Evolutionary conservation across 1,140 invertebrate species (phyloP), one percentile per base, ranked within the genome.

Genomic region (Zophobas atratus): DNA sequence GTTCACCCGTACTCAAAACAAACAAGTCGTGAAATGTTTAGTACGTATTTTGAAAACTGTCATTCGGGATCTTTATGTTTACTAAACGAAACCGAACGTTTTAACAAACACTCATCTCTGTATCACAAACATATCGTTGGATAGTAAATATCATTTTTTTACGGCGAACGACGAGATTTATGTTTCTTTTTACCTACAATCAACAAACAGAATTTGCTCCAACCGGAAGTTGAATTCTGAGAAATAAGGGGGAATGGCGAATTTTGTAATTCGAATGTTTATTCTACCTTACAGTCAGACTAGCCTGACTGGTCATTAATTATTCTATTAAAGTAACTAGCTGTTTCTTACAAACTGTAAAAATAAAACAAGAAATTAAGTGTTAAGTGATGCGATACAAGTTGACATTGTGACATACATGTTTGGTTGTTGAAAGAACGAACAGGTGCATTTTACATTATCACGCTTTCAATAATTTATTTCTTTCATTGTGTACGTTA

Each of bases 1-100:
- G 78, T 77, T 79, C 60, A 55, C 76, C 73, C 70, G 53, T 67
- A 55, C 77, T 83, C 80, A 83, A 83, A 83, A 83, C 82, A 83
- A 81, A 83, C 82, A 83, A 76, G 77, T 76, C 79, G 71, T 79
- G 75, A 81, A 80, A 81, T 80, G 78, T 82, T 82, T 81, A 82
- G 76, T 81, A 79, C 55, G 75, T 84, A 84, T 84, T 84, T 82
- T 84, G 84, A 84, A 83, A 84, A 84, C 78, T 84, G 84, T 84
- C 84, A 84, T 84, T 81, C 76, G 70, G 79, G 78, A 84, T 81
- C 82, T 84, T 84, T 82, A 82, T 84, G 82, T 84, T 84, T 84
- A 83, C 71, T 82, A 84, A 84, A 83, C 82, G 77, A 63, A 56
- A 70, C 74, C 78, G 76, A 81, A 83, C 75, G 77, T 81, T 81